Conservation (phyloP, 2,888 invertebrate species). For the Melieria crassipennis region DNA sequence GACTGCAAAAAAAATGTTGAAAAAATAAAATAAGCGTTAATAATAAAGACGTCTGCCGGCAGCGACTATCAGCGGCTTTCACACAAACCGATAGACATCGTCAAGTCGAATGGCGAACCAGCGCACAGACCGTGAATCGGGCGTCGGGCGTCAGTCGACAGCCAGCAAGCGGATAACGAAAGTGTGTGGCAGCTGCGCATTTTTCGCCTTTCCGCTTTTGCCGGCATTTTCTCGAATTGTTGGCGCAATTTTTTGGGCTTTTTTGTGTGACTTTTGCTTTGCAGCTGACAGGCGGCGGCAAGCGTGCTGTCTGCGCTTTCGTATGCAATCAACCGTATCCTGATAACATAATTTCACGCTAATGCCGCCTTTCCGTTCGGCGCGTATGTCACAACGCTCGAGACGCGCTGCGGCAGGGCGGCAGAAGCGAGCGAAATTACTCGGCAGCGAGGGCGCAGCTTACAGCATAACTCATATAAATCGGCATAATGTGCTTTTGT, state of each 20-base stretch:
- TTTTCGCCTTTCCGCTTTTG: neutral
- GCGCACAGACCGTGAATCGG: neutral
- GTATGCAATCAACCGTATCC: conserved; percentile 12
- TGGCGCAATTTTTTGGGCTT: neutral
- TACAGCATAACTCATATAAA: neutral
- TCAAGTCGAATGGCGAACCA: neutral
- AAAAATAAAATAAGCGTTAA: conserved; percentile 25
- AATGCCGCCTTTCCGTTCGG: neutral
- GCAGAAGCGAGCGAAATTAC: neutral
- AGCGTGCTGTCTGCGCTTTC: neutral
- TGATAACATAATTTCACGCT: conserved; percentile 21
- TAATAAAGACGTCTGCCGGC: conserved; percentile 20
- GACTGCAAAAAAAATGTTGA: too few relatives aligned
- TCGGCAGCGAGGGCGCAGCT: neutral
- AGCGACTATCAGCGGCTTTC: conserved; percentile 4
- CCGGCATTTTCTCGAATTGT: neutral
- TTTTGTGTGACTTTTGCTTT: neutral
- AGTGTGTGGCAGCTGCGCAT: neutral
- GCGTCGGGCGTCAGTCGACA: neutral
- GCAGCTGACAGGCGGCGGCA: neutral
- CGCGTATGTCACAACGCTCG: neutral
- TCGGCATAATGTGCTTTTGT: neutral
- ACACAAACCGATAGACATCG: neutral
- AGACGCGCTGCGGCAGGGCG: neutral
- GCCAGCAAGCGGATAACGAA: neutral